Evolutionary conservation across 2,113 vertebrate genomes (phyloP).

Genomic region (Hippocampus mohnikei): DNA sequence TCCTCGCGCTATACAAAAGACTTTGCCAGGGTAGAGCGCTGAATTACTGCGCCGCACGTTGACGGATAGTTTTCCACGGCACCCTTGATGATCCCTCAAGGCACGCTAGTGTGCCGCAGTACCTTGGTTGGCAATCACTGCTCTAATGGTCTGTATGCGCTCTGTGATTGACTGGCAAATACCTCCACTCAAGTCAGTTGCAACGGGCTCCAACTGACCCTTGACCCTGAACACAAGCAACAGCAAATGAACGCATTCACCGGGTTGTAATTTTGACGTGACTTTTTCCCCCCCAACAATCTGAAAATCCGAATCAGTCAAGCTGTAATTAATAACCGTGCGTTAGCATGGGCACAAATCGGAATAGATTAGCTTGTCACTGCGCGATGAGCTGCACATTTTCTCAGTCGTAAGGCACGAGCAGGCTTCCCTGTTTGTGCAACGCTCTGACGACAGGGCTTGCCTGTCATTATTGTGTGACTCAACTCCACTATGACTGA

Average conservation of each 20-base stretch:
- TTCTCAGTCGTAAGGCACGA: not conserved
- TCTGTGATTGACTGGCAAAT: too few species aligned
- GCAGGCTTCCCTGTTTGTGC: not conserved
- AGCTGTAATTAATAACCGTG: not conserved
- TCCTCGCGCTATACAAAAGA: too few species aligned
- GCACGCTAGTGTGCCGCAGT: not conserved
- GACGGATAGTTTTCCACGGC: not conserved
- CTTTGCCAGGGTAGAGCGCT: too few species aligned
- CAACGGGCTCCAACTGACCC: not conserved
- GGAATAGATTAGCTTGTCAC: not conserved
- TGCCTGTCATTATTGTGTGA: constrained; percentile 26
- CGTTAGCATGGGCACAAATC: not conserved
- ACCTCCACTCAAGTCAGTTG: not conserved
- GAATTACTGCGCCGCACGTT: too few species aligned
- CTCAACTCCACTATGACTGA: constrained; percentile 29
- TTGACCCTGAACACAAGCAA: not conserved
- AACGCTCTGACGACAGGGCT: constrained; percentile 3
- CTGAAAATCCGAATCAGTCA: not conserved
- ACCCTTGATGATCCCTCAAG: not conserved
- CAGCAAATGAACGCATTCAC: not conserved
- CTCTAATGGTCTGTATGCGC: not conserved
- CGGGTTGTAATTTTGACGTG: not conserved
- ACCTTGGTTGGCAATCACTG: not conserved
- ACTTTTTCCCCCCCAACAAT: not conserved
- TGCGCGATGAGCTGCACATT: constrained; percentile 2